Conservation (phyloP, 2,113 vertebrate species). For the Catharus fuscescens region DNA sequence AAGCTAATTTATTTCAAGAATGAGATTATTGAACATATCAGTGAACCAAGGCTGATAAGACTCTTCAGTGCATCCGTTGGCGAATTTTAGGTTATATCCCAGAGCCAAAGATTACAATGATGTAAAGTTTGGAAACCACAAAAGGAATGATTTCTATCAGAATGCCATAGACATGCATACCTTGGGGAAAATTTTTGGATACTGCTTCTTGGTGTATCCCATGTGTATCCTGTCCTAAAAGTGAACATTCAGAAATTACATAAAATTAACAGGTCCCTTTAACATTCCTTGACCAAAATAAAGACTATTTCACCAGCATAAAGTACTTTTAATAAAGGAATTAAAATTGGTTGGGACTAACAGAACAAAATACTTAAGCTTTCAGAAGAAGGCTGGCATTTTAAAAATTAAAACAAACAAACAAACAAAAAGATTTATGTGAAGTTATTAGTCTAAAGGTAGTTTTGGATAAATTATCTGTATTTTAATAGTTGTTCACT, state of each 20-base stretch:
- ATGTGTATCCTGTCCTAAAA: not conserved
- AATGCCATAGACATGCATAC: fast-evolving
- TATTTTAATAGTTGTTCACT: constrained; percentile 48
- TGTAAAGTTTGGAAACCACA: not conserved
- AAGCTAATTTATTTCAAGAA: not conserved
- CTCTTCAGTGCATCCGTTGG: not conserved
- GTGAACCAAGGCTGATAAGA: not conserved
- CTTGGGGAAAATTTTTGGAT: not conserved
- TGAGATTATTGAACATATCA: not conserved
- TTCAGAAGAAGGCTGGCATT: not conserved
- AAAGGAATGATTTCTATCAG: not conserved
- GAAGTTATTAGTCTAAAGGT: constrained; percentile 7
- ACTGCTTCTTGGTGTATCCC: fast-evolving
- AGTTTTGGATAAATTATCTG: not conserved
- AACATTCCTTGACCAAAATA: not conserved
- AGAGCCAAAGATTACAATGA: not conserved
- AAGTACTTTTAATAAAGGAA: not conserved
- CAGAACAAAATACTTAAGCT: not conserved
- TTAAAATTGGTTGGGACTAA: not conserved
- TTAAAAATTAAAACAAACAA: too few species aligned
- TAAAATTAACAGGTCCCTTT: not conserved
- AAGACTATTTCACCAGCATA: not conserved
- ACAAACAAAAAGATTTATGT: not conserved
- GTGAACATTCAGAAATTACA: not conserved
- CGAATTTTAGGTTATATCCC: not conserved